Evolutionary conservation across 2,113 vertebrate species (phyloP).

Genomic region (Morone chrysops): DNA sequence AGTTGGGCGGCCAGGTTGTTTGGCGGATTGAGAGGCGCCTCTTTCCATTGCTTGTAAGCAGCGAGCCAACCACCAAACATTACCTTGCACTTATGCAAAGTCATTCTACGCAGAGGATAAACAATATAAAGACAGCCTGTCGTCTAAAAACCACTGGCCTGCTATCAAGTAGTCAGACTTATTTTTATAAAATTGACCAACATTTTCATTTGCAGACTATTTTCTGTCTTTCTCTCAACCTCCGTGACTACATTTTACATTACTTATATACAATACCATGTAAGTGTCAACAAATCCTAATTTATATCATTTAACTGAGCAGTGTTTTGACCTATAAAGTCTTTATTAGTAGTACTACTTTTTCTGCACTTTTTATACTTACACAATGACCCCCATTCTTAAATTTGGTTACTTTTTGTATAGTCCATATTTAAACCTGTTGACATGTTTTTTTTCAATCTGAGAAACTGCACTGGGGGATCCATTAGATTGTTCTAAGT

Average conservation of each 20-base stretch:
- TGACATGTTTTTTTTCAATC: background rate
- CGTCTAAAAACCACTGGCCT: conserved; percentile 42
- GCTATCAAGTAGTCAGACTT: conserved; percentile 30
- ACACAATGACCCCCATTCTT: background rate
- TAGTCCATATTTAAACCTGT: background rate
- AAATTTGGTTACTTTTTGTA: background rate
- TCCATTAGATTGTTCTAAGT: conserved; percentile 10
- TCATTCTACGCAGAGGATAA: conserved; percentile 52
- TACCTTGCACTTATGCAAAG: conserved; percentile 59
- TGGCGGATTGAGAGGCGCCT: conserved; percentile 45
- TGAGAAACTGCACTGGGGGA: background rate
- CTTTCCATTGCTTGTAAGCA: conserved; percentile 65
- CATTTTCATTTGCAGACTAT: conserved; percentile 30
- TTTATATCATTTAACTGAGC: background rate
- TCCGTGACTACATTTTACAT: background rate
- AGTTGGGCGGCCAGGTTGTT: conserved; percentile 36
- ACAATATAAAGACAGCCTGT: conserved; percentile 52
- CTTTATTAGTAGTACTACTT: background rate
- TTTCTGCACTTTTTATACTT: background rate
- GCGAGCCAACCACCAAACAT: conserved; percentile 62
- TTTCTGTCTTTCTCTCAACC: conserved; percentile 4
- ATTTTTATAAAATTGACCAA: conserved; percentile 36
- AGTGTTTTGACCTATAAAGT: background rate
- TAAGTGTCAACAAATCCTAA: background rate
- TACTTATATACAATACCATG: background rate